Conservation (phyloP, 2,113 vertebrate species). For the Cynocephalus volans region DNA sequence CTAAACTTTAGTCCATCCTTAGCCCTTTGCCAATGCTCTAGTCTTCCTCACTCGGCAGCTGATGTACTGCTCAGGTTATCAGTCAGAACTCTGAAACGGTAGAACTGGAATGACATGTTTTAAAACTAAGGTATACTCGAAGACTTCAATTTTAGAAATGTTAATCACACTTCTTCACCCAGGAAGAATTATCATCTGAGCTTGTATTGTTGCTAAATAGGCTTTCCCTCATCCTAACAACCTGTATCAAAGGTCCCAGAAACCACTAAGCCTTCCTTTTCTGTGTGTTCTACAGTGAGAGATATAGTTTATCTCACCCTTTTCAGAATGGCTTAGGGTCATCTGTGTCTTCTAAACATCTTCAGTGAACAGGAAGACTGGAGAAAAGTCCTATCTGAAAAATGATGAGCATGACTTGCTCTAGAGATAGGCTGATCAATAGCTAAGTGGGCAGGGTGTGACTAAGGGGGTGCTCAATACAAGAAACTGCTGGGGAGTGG, state of each 20-base stretch:
- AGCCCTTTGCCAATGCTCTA: not conserved
- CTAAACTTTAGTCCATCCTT: not conserved
- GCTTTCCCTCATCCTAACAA: conserved; percentile 12
- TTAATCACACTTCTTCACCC: not conserved
- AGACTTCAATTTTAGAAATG: conserved; percentile 55
- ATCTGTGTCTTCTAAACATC: conserved; percentile 29
- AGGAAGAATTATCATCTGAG: not conserved
- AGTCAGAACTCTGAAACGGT: not conserved
- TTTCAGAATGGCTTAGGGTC: conserved; percentile 32
- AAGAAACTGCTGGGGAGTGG: conserved; percentile 45
- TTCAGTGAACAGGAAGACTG: not conserved
- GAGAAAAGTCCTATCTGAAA: conserved; percentile 35
- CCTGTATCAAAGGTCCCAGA: not conserved
- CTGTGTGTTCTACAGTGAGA: not conserved
- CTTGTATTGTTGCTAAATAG: not conserved
- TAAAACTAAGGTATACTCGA: conserved; percentile 4
- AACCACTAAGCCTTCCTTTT: not conserved
- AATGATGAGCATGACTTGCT: not conserved
- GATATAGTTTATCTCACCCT: not conserved
- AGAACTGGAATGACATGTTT: not conserved
- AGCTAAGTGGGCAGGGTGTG: not conserved
- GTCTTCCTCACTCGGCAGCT: not conserved
- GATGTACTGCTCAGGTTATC: not conserved
- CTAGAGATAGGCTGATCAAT: not conserved
- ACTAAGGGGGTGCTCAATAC: not conserved